Conservation (phyloP, 2,888 invertebrate species). For the Elgonia sp. region DNA sequence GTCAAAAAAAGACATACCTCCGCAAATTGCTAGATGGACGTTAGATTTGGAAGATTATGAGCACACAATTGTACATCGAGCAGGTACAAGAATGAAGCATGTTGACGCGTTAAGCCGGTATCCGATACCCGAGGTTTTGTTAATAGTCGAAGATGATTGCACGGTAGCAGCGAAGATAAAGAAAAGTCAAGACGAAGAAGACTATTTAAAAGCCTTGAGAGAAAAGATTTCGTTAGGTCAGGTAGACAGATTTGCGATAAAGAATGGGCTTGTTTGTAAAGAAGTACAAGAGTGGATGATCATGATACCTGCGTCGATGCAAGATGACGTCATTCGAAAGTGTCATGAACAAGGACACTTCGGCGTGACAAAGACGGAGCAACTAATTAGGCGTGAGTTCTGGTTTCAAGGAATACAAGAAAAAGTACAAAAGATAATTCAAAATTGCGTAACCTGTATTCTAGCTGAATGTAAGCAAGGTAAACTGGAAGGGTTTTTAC, state of each 20-base stretch:
- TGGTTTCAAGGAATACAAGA: background rate
- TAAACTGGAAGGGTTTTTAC: background rate
- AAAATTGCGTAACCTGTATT: slow-evolving; percentile 3
- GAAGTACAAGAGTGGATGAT: slow-evolving; percentile 1
- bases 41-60: slow-evolving; percentile 58
- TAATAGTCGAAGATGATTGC: slow-evolving; percentile 1
- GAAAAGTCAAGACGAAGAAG: slow-evolving; percentile 1
- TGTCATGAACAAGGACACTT: slow-evolving; percentile 1
- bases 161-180: background rate
- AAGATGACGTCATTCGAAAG: background rate
- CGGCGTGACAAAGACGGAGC: background rate
- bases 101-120: slow-evolving; percentile 63
- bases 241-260: background rate
- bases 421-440: background rate
- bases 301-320: background rate
- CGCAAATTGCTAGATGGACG: slow-evolving; percentile 18
- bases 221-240: background rate
- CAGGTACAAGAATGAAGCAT: slow-evolving; percentile 58
- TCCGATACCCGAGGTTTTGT: background rate
- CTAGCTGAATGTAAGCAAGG: background rate
- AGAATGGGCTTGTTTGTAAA: background rate
- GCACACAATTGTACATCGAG: slow-evolving; percentile 51
- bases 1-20: slow-evolving; percentile 8
- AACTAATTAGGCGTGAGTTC: background rate
- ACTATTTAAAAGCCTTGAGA: slow-evolving; percentile 1